Conservation (phyloP, 2,113 vertebrate genomes). For the Oncorhynchus clarkii region DNA sequence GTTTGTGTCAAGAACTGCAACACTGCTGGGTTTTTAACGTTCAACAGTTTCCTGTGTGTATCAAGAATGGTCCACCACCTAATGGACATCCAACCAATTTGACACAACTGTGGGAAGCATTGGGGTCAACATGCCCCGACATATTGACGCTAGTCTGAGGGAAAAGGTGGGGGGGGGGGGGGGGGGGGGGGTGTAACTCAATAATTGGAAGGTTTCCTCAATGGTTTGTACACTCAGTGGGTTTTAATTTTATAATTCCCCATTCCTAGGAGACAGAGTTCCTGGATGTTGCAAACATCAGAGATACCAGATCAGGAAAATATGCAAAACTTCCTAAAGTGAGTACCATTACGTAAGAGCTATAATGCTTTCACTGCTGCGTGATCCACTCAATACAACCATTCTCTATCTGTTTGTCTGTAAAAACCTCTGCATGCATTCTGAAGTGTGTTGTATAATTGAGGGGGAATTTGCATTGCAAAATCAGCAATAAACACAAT, state of each 20-base stretch:
- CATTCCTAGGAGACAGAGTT: slow-evolving; percentile 87
- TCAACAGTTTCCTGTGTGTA: too few relatives aligned
- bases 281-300: slow-evolving; percentile 77
- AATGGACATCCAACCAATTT: too few relatives aligned
- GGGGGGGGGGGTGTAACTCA: too few relatives aligned
- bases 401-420: not conserved
- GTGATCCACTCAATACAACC: not conserved
- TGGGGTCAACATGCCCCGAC: too few relatives aligned
- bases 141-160: too few relatives aligned
- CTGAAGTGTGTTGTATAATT: not conserved
- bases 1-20: too few relatives aligned
- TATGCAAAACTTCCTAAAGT: slow-evolving; percentile 97
- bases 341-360: slow-evolving; percentile 48
- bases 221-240: too few relatives aligned
- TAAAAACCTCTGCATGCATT: slow-evolving; percentile 16
- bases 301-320: slow-evolving; percentile 84
- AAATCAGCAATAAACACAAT: slow-evolving; percentile 34
- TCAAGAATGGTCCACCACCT: too few relatives aligned
- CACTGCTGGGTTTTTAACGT: too few relatives aligned
- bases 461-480: slow-evolving; percentile 63
- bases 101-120: too few relatives aligned
- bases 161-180: too few relatives aligned
- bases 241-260: slow-evolving; percentile 36
- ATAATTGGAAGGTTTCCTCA: too few relatives aligned
- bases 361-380: slow-evolving; percentile 1